Evolutionary conservation across 2,113 vertebrate species (phyloP), one percentile per base, ranked within the genome.

Genomic region (Nanorana parkeri): DNA sequence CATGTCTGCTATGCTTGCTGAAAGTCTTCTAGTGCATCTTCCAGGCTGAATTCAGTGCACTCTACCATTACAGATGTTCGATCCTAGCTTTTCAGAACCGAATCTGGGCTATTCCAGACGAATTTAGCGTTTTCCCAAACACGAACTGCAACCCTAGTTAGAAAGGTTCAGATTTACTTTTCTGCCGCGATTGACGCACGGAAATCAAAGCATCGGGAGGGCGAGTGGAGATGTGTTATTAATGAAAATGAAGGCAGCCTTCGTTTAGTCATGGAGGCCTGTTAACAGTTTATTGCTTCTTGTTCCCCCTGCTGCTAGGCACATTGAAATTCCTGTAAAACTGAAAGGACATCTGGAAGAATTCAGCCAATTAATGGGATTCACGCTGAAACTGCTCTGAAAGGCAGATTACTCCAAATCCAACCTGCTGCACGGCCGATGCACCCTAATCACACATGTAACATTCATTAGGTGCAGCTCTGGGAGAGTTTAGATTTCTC

Each of bases 281-380:
- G 94, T 93, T 92, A 93, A 93, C 86, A 24, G 90, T 91, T 93
- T 93, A 94, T 94, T 94, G 94, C 94, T 93, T 93, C 90, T 87
- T 91, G 86, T 89, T 92, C 87, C 91, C 87, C 93, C 93, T 91
- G 93, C 92, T 93, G 92, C 90, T 94, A 90, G n/a, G 90, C 84
- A 92, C 92, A 94, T 92, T 92, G 91, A 94, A 95, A 95, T 94
- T 94, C 94, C 92, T 93, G 92, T 92, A 94, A 93, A 93, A 91
- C 90, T 92, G 93, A 94, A 94, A 92, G 93, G 93, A 93, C 93
- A 94, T 95, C 94, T 94, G 93, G 92, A 94, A 94, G 94, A 94
- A 94, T 94, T 94, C 93, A 92, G 91, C 91, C 93, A 94, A 94
- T 95, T 94, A 94, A 94, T 93, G 89, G 89, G 91, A 94, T 91